Conservation (phyloP, 1,140 invertebrate species). For the Parasteatoda tepidariorum region DNA sequence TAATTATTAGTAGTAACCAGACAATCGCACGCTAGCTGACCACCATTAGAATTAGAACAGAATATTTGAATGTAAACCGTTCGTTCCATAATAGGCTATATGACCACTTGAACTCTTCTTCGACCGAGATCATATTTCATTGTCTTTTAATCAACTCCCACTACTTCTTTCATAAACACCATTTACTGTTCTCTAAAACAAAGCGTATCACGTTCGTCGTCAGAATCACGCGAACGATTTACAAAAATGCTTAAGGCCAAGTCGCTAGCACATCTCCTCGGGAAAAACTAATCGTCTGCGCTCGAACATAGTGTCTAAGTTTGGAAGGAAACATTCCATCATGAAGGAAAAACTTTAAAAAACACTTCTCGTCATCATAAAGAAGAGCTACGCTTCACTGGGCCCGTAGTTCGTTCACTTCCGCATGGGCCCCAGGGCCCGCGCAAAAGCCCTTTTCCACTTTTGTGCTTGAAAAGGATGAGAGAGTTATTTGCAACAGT, state of each 20-base stretch:
- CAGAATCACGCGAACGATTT: not conserved
- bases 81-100: too few species aligned
- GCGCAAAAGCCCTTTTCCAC: not conserved
- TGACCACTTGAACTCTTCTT: not conserved
- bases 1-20: too few species aligned
- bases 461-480: not conserved
- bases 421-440: slow-evolving; percentile 25
- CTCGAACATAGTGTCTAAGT: not conserved
- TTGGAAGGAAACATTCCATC: slow-evolving; percentile 21
- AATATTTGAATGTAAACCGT: too few species aligned
- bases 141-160: not conserved
- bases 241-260: not conserved
- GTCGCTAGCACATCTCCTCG: not conserved
- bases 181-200: not conserved
- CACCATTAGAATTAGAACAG: too few species aligned
- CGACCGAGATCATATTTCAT: not conserved
- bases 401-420: slow-evolving; percentile 51
- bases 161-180: too few species aligned
- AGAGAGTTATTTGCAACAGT: not conserved
- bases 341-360: not conserved
- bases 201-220: not conserved
- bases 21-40: too few species aligned
- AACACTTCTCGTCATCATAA: not conserved
- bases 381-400: slow-evolving; percentile 16
- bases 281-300: not conserved